A percentile compares a stretch with the other conserved stretches of the same genome.
Evolutionary conservation across 2,797 vertebrate genomes (phyloP).

Genomic region (Gymnothorax javanicus): DNA sequence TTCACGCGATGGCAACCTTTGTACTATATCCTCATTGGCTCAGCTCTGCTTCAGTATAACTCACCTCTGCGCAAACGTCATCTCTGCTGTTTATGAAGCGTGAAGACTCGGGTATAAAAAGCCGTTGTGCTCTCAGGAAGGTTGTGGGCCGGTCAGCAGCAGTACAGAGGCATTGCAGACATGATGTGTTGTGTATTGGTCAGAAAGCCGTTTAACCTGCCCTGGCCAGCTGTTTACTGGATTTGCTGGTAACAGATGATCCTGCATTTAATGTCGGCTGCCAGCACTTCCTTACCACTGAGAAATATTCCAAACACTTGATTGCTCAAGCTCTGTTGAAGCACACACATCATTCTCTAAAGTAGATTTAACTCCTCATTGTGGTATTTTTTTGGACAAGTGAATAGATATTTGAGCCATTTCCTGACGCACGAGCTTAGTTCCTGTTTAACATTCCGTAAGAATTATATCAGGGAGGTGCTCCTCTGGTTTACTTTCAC

Average conservation of each 20-base stretch:
- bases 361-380: background rate
- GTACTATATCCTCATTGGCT: background rate
- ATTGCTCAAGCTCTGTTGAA: background rate
- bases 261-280: background rate
- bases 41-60: background rate
- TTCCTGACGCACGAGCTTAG: conserved; percentile 11
- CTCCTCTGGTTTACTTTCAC: conserved; percentile 37
- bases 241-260: background rate
- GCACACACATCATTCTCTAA: background rate
- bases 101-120: conserved; percentile 6
- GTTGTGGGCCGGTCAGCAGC: background rate
- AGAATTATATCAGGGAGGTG: conserved; percentile 3
- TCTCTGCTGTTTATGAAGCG: conserved; percentile 3
- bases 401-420: conserved; percentile 17
- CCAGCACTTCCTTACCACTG: background rate
- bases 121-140: background rate
- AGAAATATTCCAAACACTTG: conserved; percentile 25
- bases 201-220: background rate
- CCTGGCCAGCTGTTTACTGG: background rate
- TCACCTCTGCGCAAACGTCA: background rate
- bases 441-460: conserved; percentile 7
- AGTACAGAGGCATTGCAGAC: background rate
- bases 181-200: background rate
- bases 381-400: background rate
- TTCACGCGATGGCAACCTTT: background rate